Conservation (phyloP, 2,113 vertebrate species). For the Podilymbus podiceps region DNA sequence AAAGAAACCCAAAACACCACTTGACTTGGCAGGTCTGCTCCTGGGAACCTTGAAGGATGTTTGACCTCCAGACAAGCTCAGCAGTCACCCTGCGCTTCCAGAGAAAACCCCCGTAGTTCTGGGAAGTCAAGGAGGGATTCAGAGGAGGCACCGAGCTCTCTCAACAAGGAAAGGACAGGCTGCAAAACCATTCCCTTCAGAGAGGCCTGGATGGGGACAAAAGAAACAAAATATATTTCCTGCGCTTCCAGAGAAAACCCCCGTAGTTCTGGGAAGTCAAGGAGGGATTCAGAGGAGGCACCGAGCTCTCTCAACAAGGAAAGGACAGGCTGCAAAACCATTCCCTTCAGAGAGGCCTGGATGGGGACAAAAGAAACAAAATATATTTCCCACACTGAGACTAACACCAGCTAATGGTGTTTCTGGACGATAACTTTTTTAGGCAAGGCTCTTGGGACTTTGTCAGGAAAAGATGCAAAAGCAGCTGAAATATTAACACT, state of each 20-base stretch:
- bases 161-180: background rate
- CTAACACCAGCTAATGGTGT: background rate
- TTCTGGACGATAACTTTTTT: background rate
- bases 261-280: background rate
- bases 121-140: background rate
- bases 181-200: background rate
- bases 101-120: background rate
- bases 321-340: background rate
- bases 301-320: background rate
- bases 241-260: slow-evolving; percentile 15
- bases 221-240: background rate
- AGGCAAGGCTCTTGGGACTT: background rate
- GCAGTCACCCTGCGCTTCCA: background rate
- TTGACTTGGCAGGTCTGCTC: slow-evolving; percentile 22
- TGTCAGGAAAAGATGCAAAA: background rate
- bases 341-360: background rate
- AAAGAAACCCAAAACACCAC: slow-evolving; percentile 7
- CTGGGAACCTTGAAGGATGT: background rate
- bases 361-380: background rate
- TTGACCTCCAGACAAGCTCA: background rate
- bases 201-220: background rate
- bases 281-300: background rate
- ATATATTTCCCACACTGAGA: background rate
- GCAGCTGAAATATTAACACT: background rate
- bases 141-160: background rate